These are phyloP conservation scores for Acanthornis magna DNA, from an alignment of 2,797 vertebrate species.

Conservation along the genomic window DNA sequence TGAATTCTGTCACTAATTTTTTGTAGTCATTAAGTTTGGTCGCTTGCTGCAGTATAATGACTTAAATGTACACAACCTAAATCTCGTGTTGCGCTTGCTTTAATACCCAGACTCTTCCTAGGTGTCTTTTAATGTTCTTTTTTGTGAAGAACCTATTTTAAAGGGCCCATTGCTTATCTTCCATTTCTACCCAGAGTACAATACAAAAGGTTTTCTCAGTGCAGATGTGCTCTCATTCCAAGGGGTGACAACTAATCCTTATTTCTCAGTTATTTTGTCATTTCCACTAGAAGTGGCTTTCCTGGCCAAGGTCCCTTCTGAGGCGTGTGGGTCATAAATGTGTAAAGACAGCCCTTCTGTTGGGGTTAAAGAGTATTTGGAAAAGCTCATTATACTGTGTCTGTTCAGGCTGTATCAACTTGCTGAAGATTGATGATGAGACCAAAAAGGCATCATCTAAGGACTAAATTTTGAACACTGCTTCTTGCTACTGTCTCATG, in stretches of 20 bases:
- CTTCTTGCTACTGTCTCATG: neutral
- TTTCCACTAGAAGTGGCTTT: constrained; percentile 8
- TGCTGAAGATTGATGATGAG: neutral
- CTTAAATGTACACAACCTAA: neutral
- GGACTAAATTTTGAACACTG: neutral
- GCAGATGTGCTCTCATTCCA: neutral
- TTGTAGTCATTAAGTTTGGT: neutral
- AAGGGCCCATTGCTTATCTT: neutral
- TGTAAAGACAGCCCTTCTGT: neutral
- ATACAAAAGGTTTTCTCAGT: neutral
- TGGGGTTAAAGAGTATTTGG: neutral
- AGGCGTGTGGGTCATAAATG: neutral
- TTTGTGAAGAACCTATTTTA: neutral
- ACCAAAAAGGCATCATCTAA: neutral
- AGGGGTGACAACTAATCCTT: neutral
- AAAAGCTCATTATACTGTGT: neutral
- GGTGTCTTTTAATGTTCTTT: neutral
- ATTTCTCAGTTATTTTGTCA: neutral
- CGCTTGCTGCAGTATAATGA: neutral
- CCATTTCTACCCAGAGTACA: neutral
- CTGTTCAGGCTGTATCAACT: neutral
- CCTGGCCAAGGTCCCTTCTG: neutral
- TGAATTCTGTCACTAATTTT: neutral
- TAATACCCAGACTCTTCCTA: neutral
- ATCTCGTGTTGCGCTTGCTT: neutral